Evolutionary conservation across 2,888 invertebrate genomes (phyloP), one percentile per base, ranked within the genome.

Genomic region (Parnassius smintheus): DNA sequence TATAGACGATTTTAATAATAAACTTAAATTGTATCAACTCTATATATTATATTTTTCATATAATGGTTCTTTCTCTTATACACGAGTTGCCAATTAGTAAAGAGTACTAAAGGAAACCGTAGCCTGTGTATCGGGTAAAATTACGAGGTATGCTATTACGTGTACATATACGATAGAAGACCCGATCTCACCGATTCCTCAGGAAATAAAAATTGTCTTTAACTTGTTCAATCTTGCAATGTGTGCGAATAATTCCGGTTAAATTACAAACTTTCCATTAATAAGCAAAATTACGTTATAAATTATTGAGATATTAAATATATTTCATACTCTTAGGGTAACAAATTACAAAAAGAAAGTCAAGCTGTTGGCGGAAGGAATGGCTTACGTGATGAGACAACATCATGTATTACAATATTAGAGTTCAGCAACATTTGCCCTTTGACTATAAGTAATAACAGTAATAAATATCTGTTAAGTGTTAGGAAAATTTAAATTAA

Each of bases 91-190:
- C 51, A 58, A 50, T 41, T 71, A 68, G 66, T 67, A 67, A 62
- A 9, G 49, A 49, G 72, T 62, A 79, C 61, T 69, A 72, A 65
- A 75, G 83, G 83, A 86, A 63, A 88, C 22, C 11, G 84, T 83
- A 78, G 83, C 82, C 79, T 80, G 35, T 35, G 35, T 35, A 35
- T 71, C 79, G 81, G 83, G 82, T 86, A 85, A 82, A 83, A 51
- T 86, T 86, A 85, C 83, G 76, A 75, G 77, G 75, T 76, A 73
- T 65, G 77, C 59, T 77, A 67, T 65, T 68, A 77, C 74, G 55
- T 46, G 62, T 65, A 65, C 65, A 64, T 65, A 50, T 57, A 62
- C n/a, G 45, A 65, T 64, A 48, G 56, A 62, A 12, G 46, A 59
- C 62, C 65, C 67, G 66, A 65, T 68, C 67, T 66, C 67, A 66